Percentiles rank a stretch among this genome's conserved stretches.
phyloP scores from a whole-genome alignment of 2,888 invertebrate species.

The Drosophila mettleri region DNA sequence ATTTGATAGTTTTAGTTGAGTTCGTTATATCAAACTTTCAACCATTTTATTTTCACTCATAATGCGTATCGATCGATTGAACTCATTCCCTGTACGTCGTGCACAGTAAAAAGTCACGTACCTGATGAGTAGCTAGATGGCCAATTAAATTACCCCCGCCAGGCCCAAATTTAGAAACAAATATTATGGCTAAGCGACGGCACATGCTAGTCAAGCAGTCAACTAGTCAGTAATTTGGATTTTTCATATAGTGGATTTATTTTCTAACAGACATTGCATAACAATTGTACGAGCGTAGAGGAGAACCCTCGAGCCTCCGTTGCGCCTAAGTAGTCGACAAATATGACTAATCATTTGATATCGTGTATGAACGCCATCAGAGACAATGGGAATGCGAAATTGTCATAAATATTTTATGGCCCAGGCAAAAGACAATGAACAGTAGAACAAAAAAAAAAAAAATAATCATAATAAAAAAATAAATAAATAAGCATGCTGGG shows the following conservation, averaged over 20 bases:
- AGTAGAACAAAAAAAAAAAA: background rate
- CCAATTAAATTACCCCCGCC: constrained; percentile 37
- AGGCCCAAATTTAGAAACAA: constrained; percentile 49
- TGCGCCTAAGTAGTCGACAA: background rate
- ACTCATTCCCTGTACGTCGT: constrained; percentile 41
- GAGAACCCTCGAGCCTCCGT: background rate
- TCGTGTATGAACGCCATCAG: constrained; percentile 57
- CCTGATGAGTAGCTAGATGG: constrained; percentile 11
- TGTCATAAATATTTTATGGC: constrained; percentile 53
- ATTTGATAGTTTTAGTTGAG: background rate
- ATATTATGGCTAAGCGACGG: constrained; percentile 26
- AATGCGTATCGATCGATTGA: constrained; percentile 58
- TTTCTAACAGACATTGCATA: constrained; percentile 52
- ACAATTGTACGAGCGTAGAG: constrained; percentile 37
- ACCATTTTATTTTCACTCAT: constrained; percentile 32
- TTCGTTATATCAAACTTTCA: constrained; percentile 23
- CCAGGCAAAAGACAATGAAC: constrained; percentile 26
- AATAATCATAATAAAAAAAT: background rate
- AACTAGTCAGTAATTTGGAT: constrained; percentile 8
- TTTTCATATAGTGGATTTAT: constrained; percentile 19
- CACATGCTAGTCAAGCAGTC: constrained; percentile 34
- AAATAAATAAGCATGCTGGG: background rate
- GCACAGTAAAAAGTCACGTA: constrained; percentile 52
- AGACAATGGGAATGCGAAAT: constrained; percentile 40
- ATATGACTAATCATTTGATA: constrained; percentile 64